Base-by-base conservation (phyloP, 2,797 vertebrate species). In the Gobio occitaniae region DNA sequence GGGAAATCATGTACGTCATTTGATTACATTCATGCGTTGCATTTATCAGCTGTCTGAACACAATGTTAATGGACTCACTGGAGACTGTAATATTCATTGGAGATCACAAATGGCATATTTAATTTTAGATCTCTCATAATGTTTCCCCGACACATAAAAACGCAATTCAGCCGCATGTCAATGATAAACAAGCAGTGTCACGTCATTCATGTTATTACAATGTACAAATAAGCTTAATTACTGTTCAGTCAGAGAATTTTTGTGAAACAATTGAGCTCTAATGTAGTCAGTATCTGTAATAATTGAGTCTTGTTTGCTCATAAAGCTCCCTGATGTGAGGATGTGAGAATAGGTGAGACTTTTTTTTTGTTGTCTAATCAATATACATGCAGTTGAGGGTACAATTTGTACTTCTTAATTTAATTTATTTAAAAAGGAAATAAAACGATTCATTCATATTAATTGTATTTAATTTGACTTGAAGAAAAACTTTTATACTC, bases 1-100 rank as follows among this genome's bases (percentile, higher is more conserved):
- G 38, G 12, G 1, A 52, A 44, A 48, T 44, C n/a, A 84, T 25
- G 48, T 50, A 44, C 11, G n/a, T 86, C 17, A 72, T 75, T 79
- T 72, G 8, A 81, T 77, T 56, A 38, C 76, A 72, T 29, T 56
- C 6, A 68, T 66, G 17, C 68, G n/a, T 41, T 78, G 54, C 59
- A 29, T 87, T 85, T 63, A 38, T 19, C 41, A 47, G 63, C 78
- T 59, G 12, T 79, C 9, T 21, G 71, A 84, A 86, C 59, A 44
- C 81, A 54, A 12, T 7, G 25, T 54, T 16, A 68, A 54, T 69
- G 59, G 16, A 25, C 44, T 76, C 71, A 47, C 12, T 38, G 21
- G 50, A 69, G 68, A 50, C 82, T 68, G 36, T 48, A 32, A 76
- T 66, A 48, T 80, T 85, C 36, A 41, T 50, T 84, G 48, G 29